Base-by-base conservation (phyloP, 1,140 invertebrate genomes). In the Caenorhabditis tropicalis region DNA sequence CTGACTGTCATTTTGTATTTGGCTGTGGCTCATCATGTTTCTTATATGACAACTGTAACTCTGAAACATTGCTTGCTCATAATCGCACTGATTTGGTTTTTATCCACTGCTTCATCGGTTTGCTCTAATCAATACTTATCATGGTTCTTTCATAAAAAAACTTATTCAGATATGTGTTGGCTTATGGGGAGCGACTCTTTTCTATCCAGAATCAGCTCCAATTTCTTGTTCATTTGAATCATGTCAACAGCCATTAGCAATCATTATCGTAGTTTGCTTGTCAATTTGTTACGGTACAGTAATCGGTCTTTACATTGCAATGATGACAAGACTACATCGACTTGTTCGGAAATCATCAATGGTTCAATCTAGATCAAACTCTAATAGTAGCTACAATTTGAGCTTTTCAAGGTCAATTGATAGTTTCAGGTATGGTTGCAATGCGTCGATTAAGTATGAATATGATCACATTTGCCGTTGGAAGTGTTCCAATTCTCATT, bases 141-240 rank as follows among this genome's bases (percentile, higher is more conserved):
- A 16, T n/a, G 15, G 6, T 53, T 53, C 21, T n/a, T n/a, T 53
- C 21, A n/a, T 53, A 53, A 53, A 1, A 53, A 19, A 19, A 53
- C 43, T 46, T 12, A 2, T 16, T 31, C 84, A 88, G 87, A 33
- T 88, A 16, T 58, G 31, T 31, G 49, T 88, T 24, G 88, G 88
- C 12, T 21, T 88, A 2, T 85, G 48, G 39, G 86, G 79, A 29
- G 88, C 83, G n/a, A 88, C 88, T n/a, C 65, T 88, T 4, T 88
- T 88, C 70, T 88, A 88, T 79, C 88, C 88, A 3, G 83, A 88
- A 21, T 86, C 86, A 12, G 82, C 88, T 33, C 88, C 86, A 21
- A 85, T 88, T 31, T 29, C 31, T 36, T 88, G 88, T 39, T 46
- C 79, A 3, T 88, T 56, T 65, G 19, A 87, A 53, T 70, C 43